These are phyloP conservation scores for Stigmatopora argus DNA, from an alignment of 2,113 vertebrate species.

Conservation along the genomic window DNA sequence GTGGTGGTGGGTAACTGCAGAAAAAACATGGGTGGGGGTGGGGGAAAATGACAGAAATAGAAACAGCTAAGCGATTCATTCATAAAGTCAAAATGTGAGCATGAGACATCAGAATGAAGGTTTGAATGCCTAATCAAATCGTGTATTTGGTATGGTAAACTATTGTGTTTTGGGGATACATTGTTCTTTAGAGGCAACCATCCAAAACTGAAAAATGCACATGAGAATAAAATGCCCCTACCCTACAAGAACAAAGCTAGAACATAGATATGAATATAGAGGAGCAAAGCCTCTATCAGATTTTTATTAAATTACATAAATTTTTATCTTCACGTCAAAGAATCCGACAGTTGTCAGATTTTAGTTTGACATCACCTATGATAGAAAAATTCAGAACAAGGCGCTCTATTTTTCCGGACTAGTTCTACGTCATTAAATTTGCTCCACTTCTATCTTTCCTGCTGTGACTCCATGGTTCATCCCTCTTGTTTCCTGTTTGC, in stretches of 20 bases:
- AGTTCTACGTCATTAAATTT: neutral
- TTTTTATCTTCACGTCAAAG: conserved; percentile 27
- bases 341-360: conserved; percentile 17
- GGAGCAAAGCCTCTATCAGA: conserved; percentile 17
- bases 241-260: conserved; percentile 15
- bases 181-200: neutral
- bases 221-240: conserved; percentile 12
- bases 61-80: neutral
- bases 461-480: neutral
- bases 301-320: conserved; percentile 45
- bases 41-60: conserved; percentile 6
- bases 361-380: conserved; percentile 12
- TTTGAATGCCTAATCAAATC: neutral
- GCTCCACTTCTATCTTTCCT: neutral
- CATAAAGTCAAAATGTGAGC: neutral
- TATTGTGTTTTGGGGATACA: neutral
- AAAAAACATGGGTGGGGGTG: conserved; percentile 24
- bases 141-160: neutral
- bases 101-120: neutral
- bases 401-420: neutral
- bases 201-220: conserved; percentile 28
- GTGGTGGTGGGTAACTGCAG: conserved; percentile 16
- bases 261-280: conserved; percentile 42
- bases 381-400: neutral
- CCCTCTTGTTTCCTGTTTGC: neutral